Evolutionary conservation across 2,888 invertebrate species (phyloP).

Genomic region (Caenorhabditis sp.): DNA sequence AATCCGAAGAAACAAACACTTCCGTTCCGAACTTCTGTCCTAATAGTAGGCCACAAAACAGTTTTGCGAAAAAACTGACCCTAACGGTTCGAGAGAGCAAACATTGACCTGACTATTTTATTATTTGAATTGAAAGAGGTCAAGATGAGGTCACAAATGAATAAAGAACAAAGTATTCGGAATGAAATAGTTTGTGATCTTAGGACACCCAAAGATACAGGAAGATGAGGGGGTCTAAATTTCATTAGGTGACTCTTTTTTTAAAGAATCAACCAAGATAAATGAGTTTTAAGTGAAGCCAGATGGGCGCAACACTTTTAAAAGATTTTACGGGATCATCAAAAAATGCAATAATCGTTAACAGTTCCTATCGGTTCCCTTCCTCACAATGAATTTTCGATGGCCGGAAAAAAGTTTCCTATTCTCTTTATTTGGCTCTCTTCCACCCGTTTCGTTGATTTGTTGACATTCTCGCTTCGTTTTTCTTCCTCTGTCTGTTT

Average conservation of each 20-base stretch:
- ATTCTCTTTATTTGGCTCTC: slow-evolving; percentile 24
- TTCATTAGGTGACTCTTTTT: too few species aligned
- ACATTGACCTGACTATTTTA: slow-evolving; percentile 30
- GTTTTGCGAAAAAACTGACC: slow-evolving; percentile 26
- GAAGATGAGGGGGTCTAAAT: too few species aligned
- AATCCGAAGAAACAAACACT: neutral
- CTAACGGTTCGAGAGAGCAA: slow-evolving; percentile 21
- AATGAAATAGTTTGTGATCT: neutral
- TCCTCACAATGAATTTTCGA: neutral
- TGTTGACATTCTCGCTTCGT: slow-evolving; percentile 16
- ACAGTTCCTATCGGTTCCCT: too few species aligned
- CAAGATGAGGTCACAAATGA: slow-evolving; percentile 23
- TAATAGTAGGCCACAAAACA: slow-evolving; percentile 20
- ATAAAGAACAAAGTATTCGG: slow-evolving; percentile 10
- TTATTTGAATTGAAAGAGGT: slow-evolving; percentile 31
- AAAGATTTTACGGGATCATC: too few species aligned
- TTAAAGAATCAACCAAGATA: too few species aligned
- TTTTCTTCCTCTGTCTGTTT: neutral
- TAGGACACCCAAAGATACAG: neutral
- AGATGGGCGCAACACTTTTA: too few species aligned
- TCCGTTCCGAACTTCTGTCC: neutral
- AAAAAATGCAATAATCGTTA: too few species aligned
- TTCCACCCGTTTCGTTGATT: slow-evolving; percentile 26
- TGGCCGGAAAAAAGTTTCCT: neutral
- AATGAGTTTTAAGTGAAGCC: too few species aligned